Evolutionary conservation across 2,113 vertebrate genomes (phyloP), one percentile per base, ranked within the genome.

Genomic region (Notarius lentiginosus): DNA sequence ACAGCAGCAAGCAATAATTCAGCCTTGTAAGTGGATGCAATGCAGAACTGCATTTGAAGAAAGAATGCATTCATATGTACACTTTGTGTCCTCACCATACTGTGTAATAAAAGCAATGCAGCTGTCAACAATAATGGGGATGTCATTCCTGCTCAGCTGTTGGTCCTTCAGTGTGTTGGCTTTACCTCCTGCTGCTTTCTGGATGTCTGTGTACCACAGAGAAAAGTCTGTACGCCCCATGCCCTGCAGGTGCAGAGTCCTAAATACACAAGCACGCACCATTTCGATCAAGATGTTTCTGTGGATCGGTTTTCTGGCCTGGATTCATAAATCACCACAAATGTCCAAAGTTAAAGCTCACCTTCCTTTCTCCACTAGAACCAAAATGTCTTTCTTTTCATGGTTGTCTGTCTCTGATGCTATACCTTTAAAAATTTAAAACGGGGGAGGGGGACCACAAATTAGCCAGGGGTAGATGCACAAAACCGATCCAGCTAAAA

Each of bases 21-120:
- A 56, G n/a, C 49, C 49, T 53, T 77, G 24, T 55, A 77, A 77
- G 6, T 30, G 2, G 14, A 79, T 30, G 27, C 0, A 18, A 56
- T 79, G 53, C 24, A 79, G 53, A 79, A 1, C 53, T 55, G 20
- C 6, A 84, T 58, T 4, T n/a, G 12, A 80, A 34, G 7, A 73
- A 75, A 70, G 49, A 56, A 55, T 30, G 2, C n/a, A 27, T 55
- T 79, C n/a, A 53, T 41, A 66, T 55, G 17, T 51, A 30, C 2
- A 24, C 2, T 47, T 41, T 72, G 20, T 70, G n/a, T 34, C 55
- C 90, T 84, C 27, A 91, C 91, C 91, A 58, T 91, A 98, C 92
- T 99, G 98, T 0, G 98, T 99, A 93, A 99, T 97, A 93, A 99
- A 99, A 88, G 97, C 97, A 0, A 99, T 97, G 92, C 98, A 99